A percentile compares a stretch with the other conserved stretches of the same genome.
Conservation (phyloP, 1,140 invertebrate species). For the Plutomurus gul region DNA sequence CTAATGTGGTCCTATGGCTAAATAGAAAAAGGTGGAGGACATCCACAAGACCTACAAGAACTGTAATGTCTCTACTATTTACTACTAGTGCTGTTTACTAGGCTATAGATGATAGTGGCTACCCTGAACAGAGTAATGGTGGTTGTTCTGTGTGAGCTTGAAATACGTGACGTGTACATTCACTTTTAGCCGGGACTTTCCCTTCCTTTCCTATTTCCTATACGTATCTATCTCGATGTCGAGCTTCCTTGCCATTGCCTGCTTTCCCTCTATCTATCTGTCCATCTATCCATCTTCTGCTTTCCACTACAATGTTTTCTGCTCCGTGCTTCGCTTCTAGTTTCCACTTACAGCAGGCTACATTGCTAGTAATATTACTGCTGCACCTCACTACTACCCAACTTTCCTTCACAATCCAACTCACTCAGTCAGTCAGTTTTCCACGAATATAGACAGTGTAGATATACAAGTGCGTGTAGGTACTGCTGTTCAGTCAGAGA, state of each 20-base stretch:
- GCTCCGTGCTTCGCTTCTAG: constrained; percentile 1
- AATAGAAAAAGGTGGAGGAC: not conserved
- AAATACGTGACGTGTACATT: constrained; percentile 11
- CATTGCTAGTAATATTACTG: not conserved
- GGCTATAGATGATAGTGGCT: too few species aligned
- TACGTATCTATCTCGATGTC: not conserved
- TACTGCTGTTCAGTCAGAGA: too few species aligned
- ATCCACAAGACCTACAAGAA: not conserved
- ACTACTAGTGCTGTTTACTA: too few species aligned
- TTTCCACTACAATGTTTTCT: not conserved
- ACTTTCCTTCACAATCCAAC: too few species aligned
- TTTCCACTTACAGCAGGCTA: not conserved
- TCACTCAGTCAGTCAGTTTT: too few species aligned
- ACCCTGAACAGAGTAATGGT: not conserved
- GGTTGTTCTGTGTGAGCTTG: not conserved
- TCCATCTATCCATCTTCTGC: not conserved
- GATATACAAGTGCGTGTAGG: too few species aligned
- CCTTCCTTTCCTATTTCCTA: constrained; percentile 22
- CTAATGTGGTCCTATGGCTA: too few species aligned
- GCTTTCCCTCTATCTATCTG: not conserved
- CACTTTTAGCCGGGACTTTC: constrained; percentile 14
- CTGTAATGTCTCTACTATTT: too few species aligned
- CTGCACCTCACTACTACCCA: too few species aligned
- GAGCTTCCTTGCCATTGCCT: not conserved
- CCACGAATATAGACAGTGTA: too few species aligned